phyloP scores from a whole-genome alignment of 1,140 invertebrate genomes.

The Aplysia californica region DNA sequence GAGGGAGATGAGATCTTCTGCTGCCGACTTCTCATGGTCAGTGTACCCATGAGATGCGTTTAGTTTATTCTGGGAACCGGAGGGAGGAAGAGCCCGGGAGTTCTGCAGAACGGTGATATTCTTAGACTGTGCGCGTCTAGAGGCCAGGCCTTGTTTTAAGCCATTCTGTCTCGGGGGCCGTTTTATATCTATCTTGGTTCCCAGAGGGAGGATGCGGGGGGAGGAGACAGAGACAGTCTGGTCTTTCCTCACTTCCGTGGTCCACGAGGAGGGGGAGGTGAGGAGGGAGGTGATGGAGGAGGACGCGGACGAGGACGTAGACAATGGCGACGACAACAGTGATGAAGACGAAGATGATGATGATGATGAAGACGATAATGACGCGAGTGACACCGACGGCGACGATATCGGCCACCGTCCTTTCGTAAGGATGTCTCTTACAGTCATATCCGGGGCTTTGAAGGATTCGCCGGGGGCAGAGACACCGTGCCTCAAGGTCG shows the following conservation, averaged over 20 bases:
- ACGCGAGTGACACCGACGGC: too few species aligned
- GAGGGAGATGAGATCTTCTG: constrained; percentile 25
- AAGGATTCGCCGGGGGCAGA: too few species aligned
- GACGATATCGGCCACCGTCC: too few species aligned
- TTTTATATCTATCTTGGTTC: constrained; percentile 28
- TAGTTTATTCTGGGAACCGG: background rate
- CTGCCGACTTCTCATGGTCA: constrained; percentile 20
- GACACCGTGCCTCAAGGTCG: too few species aligned
- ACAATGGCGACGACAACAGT: too few species aligned
- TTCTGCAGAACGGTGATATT: constrained; percentile 4
- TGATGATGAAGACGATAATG: too few species aligned
- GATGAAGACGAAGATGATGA: too few species aligned
- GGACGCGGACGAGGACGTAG: too few species aligned
- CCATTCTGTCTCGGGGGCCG: constrained; percentile 7
- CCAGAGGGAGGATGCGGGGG: constrained; percentile 22
- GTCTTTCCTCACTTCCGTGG: background rate
- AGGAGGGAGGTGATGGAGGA: too few species aligned
- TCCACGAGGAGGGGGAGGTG: constrained; percentile 8
- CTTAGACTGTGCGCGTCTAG: background rate
- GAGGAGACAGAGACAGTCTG: background rate
- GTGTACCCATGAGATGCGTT: constrained; percentile 6
- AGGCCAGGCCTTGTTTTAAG: background rate
- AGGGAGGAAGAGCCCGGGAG: background rate
- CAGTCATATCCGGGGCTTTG: too few species aligned
- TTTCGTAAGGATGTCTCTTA: too few species aligned